Conservation (phyloP, 2,113 vertebrate species). For the Patagioenas fasciata region DNA sequence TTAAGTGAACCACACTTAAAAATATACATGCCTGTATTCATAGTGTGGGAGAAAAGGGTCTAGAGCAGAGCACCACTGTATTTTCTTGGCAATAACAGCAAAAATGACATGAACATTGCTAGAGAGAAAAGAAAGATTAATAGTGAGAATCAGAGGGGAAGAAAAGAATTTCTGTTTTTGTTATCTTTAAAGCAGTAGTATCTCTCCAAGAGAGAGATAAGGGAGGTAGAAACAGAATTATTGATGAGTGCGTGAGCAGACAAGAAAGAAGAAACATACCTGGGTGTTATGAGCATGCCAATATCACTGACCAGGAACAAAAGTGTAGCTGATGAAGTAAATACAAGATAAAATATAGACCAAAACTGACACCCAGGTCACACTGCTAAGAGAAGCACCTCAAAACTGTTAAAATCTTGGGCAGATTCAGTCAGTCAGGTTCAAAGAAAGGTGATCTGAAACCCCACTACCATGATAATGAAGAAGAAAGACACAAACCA, state of each 20-base stretch:
- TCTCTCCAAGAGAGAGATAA: constrained; percentile 33
- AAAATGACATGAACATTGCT: not conserved
- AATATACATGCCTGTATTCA: not conserved
- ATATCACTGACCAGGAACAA: constrained; percentile 14
- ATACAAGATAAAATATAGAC: not conserved
- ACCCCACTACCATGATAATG: not conserved
- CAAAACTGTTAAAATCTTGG: not conserved
- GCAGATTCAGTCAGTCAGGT: not conserved
- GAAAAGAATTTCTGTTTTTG: not conserved
- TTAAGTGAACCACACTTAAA: constrained; percentile 9
- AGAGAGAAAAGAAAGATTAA: constrained; percentile 16
- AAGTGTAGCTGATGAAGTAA: not conserved
- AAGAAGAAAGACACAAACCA: not conserved
- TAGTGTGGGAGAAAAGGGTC: not conserved
- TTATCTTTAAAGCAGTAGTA: constrained; percentile 25
- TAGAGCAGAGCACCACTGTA: not conserved
- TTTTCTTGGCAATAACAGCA: not conserved
- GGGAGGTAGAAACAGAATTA: constrained; percentile 49
- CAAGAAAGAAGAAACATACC: not conserved
- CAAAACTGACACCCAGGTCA: not conserved
- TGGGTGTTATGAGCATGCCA: not conserved
- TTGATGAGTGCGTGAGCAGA: constrained; percentile 15
- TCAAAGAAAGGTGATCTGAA: not conserved
- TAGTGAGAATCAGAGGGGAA: constrained; percentile 22
- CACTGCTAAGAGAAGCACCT: not conserved